Conservation (phyloP, 2,113 vertebrate species). For the Alexandromys fortis region DNA sequence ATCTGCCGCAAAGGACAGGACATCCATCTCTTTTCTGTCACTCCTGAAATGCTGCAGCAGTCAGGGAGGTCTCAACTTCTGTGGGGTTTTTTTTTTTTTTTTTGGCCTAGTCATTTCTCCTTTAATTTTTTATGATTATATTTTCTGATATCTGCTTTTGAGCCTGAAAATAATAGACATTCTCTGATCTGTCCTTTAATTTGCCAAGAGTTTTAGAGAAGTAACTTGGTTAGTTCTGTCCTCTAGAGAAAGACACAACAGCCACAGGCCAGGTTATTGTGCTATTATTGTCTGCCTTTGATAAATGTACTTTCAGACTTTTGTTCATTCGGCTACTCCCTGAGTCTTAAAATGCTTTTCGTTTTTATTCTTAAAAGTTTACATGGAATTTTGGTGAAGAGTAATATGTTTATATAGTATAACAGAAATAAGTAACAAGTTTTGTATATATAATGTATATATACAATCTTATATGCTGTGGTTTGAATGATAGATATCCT, state of each 20-base stretch:
- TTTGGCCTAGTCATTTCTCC: neutral
- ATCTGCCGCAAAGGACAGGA: neutral
- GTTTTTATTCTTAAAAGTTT: neutral
- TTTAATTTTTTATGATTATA: neutral
- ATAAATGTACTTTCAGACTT: neutral
- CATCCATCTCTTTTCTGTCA: neutral
- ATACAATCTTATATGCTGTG: neutral
- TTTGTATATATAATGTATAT: neutral
- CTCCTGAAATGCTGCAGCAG: neutral
- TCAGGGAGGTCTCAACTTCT: neutral
- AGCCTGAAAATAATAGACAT: neutral
- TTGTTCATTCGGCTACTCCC: neutral
- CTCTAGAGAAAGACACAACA: constrained; percentile 28
- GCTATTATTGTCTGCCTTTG: neutral
- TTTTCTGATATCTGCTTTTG: constrained; percentile 28
- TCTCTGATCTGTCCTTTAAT: neutral
- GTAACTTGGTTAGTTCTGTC: neutral
- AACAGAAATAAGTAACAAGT: neutral
- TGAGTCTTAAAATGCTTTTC: neutral
- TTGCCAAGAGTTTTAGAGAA: neutral
- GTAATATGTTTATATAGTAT: neutral
- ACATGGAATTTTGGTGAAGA: constrained; percentile 5
- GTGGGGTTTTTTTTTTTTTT: neutral
- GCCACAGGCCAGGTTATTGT: neutral
- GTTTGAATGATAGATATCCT: neutral